A percentile compares a stretch with the other conserved stretches of the same genome.
Evolutionary conservation across 2,888 invertebrate genomes (phyloP).

Genomic region (Sarcophaga subvicina): DNA sequence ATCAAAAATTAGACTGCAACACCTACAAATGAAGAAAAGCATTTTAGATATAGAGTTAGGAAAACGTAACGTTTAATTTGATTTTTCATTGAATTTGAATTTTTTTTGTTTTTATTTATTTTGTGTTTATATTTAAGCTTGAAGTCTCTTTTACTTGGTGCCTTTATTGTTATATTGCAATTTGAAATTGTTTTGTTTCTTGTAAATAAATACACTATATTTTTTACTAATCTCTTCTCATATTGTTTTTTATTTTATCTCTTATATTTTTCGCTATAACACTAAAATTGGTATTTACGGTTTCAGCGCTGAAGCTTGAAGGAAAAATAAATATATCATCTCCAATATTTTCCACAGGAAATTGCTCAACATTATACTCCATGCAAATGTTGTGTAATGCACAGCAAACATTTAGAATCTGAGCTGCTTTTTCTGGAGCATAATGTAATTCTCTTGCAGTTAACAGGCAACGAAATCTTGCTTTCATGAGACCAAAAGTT

Average conservation of each 20-base stretch:
- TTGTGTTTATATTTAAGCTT: too few species aligned
- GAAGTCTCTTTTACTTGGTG: too few species aligned
- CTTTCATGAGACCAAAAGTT: slow-evolving; percentile 9
- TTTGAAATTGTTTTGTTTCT: neutral
- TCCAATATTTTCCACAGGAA: neutral
- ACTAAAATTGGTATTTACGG: neutral
- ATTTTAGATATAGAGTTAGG: too few species aligned
- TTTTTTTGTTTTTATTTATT: too few species aligned
- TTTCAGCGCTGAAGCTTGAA: neutral
- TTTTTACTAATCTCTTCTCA: neutral
- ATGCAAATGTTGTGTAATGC: slow-evolving; percentile 22
- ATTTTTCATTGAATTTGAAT: too few species aligned
- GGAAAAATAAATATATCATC: neutral
- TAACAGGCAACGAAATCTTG: neutral
- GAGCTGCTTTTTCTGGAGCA: slow-evolving; percentile 24
- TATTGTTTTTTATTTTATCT: slow-evolving; percentile 21
- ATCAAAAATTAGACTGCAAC: too few species aligned
- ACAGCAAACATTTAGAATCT: slow-evolving; percentile 19
- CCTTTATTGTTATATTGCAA: too few species aligned
- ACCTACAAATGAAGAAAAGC: too few species aligned
- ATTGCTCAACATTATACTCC: slow-evolving; percentile 2
- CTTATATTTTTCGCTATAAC: slow-evolving; percentile 11
- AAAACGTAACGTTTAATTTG: too few species aligned
- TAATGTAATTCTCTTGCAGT: neutral
- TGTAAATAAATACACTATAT: neutral